Conservation (phyloP, 2,113 vertebrate genomes). For the Cheirogaleus medius region DNA sequence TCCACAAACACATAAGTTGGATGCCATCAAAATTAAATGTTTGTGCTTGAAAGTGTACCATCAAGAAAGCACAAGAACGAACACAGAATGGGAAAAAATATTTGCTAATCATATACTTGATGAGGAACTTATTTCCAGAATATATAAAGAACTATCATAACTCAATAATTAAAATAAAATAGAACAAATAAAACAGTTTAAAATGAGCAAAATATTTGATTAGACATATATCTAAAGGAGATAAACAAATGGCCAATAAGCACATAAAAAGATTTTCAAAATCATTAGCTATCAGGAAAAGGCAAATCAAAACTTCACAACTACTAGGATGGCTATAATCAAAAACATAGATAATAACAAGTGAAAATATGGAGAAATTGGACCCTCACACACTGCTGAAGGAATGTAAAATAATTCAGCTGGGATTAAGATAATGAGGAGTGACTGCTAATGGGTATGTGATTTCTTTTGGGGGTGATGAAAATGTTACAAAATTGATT, state of each 20-base stretch:
- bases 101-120: not conserved
- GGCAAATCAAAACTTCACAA: not conserved
- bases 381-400: not conserved
- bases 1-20: not conserved
- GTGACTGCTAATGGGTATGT: not conserved
- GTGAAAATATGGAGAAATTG: not conserved
- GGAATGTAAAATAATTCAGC: not conserved
- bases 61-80: not conserved
- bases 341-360: not conserved
- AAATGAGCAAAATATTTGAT: not conserved
- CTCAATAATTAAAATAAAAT: slow-evolving; percentile 1
- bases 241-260: not conserved
- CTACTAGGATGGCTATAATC: not conserved
- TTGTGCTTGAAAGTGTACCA: not conserved
- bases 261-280: not conserved
- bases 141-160: not conserved
- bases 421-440: not conserved
- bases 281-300: not conserved
- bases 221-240: slow-evolving; percentile 4
- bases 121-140: not conserved
- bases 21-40: not conserved
- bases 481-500: not conserved
- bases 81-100: not conserved
- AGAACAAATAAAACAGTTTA: not conserved
- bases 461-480: not conserved